Base-by-base conservation (phyloP, 1,140 invertebrate genomes). In the Battus philenor region DNA sequence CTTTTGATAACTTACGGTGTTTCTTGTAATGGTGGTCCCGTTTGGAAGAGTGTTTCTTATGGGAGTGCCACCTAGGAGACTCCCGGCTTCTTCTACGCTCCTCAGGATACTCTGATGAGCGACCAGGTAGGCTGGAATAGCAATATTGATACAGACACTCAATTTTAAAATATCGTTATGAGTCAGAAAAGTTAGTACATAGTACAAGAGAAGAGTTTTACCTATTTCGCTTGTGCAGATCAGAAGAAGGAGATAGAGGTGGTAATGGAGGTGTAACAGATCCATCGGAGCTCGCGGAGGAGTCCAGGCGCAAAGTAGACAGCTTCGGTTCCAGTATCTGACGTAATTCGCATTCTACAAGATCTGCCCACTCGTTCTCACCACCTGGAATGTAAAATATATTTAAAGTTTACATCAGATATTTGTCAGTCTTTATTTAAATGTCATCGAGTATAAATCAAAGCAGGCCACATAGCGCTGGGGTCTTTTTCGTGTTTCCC, bases 321-420 rank as follows among this genome's bases (percentile, higher is more conserved):
- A 90, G 54, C 62, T 90, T 90, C 15, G 92, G 91, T 67, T 94
- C 92, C 31, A 94, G 73, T 63, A 94, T 94, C 62, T 92, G 91
- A 17, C 93, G 85, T 11, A 94, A 86, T 70, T 94, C 94, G 5
- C 91, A 91, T 79, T 95, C 93, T 1, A 94, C 93, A 32, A 94
- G 89, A 59, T 94, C 93, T 6, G 93, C 92, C 94, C 94, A 95
- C 74, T 94, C 93, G 1, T 92, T 91, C 59, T 94, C 92, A 62
- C 91, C 90, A 50, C 76, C 89, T 91, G 60, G 0, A n/a, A n/a
- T n/a, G n/a, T n/a, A n/a, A n/a, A n/a, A n/a, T n/a, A n/a, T n/a
- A n/a, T n/a, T n/a, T n/a, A n/a, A n/a, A n/a, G n/a, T n/a, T n/a
- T n/a, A n/a, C n/a, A n/a, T n/a, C n/a, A n/a, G n/a, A n/a, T n/a